Evolutionary conservation across 2,797 vertebrate species (phyloP).

Genomic region (Sebastes glaucus): DNA sequence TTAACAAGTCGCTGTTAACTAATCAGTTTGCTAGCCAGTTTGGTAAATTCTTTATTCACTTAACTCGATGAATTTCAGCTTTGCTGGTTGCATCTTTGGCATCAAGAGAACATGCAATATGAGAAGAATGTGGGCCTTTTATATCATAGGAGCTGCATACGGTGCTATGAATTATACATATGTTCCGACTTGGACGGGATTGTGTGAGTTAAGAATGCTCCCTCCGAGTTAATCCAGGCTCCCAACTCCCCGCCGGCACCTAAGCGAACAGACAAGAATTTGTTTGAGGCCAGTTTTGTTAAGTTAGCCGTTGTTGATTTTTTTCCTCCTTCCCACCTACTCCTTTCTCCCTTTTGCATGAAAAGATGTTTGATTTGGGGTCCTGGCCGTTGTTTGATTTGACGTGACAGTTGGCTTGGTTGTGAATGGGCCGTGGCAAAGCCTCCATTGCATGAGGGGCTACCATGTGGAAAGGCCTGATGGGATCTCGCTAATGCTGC

Average conservation of each 20-base stretch:
- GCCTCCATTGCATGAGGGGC: constrained; percentile 68
- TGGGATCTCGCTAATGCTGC: constrained; percentile 71
- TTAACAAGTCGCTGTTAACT: constrained; percentile 43
- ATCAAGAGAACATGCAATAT: constrained; percentile 46
- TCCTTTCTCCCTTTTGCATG: constrained; percentile 47
- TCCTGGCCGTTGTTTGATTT: constrained; percentile 74
- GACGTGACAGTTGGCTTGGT: constrained; percentile 76
- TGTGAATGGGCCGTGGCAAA: constrained; percentile 75
- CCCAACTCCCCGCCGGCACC: constrained; percentile 58
- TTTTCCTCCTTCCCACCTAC: constrained; percentile 41
- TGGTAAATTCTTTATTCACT: constrained; percentile 15
- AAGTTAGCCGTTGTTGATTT: constrained; percentile 69
- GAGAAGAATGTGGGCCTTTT: constrained; percentile 55
- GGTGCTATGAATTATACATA: constrained; percentile 79
- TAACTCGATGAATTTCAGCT: neutral
- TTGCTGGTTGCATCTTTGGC: constrained; percentile 30
- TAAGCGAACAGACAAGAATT: constrained; percentile 66
- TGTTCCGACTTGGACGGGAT: constrained; percentile 60
- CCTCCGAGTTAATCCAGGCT: constrained; percentile 69
- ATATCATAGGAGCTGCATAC: constrained; percentile 54
- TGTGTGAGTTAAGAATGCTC: constrained; percentile 67
- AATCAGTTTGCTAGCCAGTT: constrained; percentile 27
- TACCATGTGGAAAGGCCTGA: constrained; percentile 78
- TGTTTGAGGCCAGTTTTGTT: constrained; percentile 75
- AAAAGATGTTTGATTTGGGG: constrained; percentile 80